A percentile compares a stretch with the other conserved stretches of the same genome.
These are phyloP conservation scores for Drosophila bifasciata DNA, from an alignment of 1,140 invertebrate species.

Conservation along the genomic window DNA sequence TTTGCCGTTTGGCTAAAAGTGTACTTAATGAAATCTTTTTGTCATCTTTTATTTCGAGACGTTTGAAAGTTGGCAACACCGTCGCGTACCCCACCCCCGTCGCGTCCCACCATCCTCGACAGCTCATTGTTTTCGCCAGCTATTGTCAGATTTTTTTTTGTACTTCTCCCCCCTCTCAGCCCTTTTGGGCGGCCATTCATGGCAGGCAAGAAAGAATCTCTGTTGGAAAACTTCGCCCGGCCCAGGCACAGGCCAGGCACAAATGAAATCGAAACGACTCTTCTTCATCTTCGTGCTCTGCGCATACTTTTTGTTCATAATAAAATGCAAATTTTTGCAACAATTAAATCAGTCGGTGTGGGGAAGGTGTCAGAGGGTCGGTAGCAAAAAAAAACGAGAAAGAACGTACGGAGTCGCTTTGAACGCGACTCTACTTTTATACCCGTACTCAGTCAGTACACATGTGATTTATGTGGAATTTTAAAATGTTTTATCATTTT, in stretches of 20 bases:
- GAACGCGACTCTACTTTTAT: no score
- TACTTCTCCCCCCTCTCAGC: neutral
- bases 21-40: constrained; percentile 82
- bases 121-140: constrained; percentile 64
- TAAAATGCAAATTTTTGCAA: constrained; percentile 79
- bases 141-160: constrained; percentile 62
- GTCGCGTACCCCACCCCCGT: neutral
- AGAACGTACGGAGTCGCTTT: no score
- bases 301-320: constrained; percentile 54
- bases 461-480: no score
- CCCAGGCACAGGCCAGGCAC: constrained; percentile 40
- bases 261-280: constrained; percentile 78
- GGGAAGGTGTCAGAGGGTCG: no score
- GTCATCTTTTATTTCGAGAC: constrained; percentile 79
- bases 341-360: constrained; percentile 57
- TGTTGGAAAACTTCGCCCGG: constrained; percentile 56
- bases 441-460: no score
- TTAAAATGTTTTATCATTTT: no score
- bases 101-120: no score
- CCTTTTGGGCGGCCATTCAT: constrained; percentile 11
- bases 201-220: constrained; percentile 46
- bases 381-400: no score
- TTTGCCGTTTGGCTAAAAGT: constrained; percentile 64
- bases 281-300: constrained; percentile 49
- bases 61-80: constrained; percentile 52